phyloP scores from a whole-genome alignment of 2,797 vertebrate species.

The Manis javanica region DNA sequence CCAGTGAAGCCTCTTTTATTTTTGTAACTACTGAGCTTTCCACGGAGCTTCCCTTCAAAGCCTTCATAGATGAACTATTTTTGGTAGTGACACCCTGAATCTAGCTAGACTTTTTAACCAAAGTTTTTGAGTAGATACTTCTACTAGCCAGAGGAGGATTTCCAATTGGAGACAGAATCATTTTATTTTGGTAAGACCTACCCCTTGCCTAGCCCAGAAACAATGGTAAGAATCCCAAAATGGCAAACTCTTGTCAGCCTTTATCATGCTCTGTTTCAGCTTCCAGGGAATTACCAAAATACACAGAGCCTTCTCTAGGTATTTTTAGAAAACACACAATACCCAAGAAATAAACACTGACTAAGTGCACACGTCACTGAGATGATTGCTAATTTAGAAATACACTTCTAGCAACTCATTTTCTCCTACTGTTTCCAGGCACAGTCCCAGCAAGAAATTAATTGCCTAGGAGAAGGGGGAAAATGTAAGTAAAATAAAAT shows the following conservation, averaged over 20 bases:
- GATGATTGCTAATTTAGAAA: slow-evolving; percentile 78
- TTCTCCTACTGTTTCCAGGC: slow-evolving; percentile 73
- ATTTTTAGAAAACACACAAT: slow-evolving; percentile 74
- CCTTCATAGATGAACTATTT: slow-evolving; percentile 48
- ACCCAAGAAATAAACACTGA: slow-evolving; percentile 74
- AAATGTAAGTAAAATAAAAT: slow-evolving; percentile 66
- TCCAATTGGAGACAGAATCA: neutral
- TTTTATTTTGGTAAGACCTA: neutral
- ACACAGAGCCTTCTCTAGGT: neutral
- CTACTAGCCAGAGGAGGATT: neutral
- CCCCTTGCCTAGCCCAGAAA: neutral
- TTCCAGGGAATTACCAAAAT: slow-evolving; percentile 3
- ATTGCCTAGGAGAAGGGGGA: slow-evolving; percentile 48
- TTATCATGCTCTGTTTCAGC: neutral
- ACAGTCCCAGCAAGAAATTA: slow-evolving; percentile 71
- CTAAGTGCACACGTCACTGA: slow-evolving; percentile 61
- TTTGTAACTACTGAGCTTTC: slow-evolving; percentile 59
- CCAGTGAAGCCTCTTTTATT: slow-evolving; percentile 57
- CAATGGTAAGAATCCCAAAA: neutral
- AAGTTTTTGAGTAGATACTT: neutral
- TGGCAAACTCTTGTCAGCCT: neutral
- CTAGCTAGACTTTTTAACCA: neutral
- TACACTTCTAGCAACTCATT: slow-evolving; percentile 64
- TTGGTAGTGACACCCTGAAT: neutral
- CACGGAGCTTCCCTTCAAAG: neutral